Conservation (phyloP, 2,113 vertebrate genomes). For the Formicarius rufipectus region DNA sequence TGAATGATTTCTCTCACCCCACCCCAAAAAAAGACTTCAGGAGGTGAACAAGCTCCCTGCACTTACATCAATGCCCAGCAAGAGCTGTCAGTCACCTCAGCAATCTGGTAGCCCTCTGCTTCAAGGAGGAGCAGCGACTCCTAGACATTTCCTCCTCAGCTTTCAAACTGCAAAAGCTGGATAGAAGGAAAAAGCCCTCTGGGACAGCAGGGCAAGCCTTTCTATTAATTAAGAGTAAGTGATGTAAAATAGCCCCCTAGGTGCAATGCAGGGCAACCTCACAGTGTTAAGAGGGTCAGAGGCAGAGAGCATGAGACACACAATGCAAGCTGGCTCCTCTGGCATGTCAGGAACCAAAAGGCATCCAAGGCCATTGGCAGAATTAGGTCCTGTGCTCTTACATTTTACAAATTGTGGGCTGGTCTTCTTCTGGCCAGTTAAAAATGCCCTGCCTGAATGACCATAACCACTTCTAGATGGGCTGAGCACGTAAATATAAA, state of each 20-base stretch:
- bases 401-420: not conserved
- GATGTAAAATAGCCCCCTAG: slow-evolving; percentile 48
- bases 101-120: not conserved
- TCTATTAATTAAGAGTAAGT: slow-evolving; percentile 58
- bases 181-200: not conserved
- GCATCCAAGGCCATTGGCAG: not conserved
- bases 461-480: not conserved
- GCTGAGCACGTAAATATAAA: not conserved
- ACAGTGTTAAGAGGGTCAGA: slow-evolving; percentile 30
- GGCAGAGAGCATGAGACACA: not conserved
- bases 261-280: slow-evolving; percentile 46
- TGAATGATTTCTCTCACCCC: not conserved
- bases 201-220: slow-evolving; percentile 9
- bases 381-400: not conserved
- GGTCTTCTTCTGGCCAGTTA: not conserved
- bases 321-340: not conserved
- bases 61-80: not conserved
- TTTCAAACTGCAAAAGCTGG: not conserved
- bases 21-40: not conserved
- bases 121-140: not conserved
- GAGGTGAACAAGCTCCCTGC: not conserved
- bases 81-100: not conserved
- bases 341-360: not conserved
- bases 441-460: not conserved
- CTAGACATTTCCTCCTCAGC: not conserved